Percentiles rank a stretch among this genome's conserved stretches.
Evolutionary conservation across 2,888 invertebrate genomes (phyloP).

Genomic region (Laspeyria flexula): DNA sequence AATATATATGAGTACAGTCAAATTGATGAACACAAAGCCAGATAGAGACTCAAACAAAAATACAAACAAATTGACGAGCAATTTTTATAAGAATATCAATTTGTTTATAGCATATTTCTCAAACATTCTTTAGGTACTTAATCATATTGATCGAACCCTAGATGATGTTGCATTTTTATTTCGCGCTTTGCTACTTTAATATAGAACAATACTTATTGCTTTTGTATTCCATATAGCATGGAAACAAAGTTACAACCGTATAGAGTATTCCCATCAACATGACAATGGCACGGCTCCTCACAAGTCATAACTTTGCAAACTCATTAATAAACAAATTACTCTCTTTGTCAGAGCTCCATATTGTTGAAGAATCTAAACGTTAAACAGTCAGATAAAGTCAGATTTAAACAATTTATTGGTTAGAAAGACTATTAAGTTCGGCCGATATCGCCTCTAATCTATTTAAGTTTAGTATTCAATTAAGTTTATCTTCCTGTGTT

Average conservation of each 20-base stretch:
- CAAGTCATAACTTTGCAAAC: background rate
- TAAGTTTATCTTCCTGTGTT: background rate
- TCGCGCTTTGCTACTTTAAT: too few relatives aligned
- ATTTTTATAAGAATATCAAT: too few relatives aligned
- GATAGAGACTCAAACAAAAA: too few relatives aligned
- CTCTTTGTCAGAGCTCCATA: constrained; percentile 14
- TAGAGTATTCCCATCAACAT: background rate
- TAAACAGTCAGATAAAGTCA: constrained; percentile 56
- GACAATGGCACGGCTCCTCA: background rate
- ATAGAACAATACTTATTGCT: too few relatives aligned
- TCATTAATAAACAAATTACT: background rate
- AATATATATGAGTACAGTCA: too few relatives aligned
- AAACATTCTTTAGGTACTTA: too few relatives aligned
- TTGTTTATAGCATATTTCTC: too few relatives aligned
- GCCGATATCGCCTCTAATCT: constrained; percentile 2
- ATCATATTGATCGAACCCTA: too few relatives aligned
- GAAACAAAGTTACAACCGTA: background rate
- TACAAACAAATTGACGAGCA: too few relatives aligned
- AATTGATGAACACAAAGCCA: too few relatives aligned
- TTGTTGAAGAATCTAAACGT: constrained; percentile 35
- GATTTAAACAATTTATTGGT: constrained; percentile 52
- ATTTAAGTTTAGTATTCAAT: constrained; percentile 12
- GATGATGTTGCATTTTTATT: too few relatives aligned
- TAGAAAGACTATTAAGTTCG: constrained; percentile 45
- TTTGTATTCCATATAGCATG: background rate